Evolutionary conservation across 1,140 invertebrate genomes (phyloP).

Genomic region (Philaenus spumarius): DNA sequence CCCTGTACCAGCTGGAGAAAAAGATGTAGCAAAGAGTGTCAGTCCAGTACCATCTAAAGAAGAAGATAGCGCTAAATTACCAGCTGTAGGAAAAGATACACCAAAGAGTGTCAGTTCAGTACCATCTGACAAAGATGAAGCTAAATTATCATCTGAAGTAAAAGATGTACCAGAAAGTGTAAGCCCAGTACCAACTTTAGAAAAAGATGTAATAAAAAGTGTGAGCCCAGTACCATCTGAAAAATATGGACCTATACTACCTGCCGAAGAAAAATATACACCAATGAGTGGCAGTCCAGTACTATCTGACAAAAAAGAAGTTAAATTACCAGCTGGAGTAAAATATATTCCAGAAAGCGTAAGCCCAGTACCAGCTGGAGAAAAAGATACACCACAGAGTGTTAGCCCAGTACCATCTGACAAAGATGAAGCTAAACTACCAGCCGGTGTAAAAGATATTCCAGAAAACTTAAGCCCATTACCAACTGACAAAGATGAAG

Average conservation of each 20-base stretch:
- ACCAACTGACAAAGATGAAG: constrained; percentile 1
- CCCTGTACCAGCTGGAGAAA: not conserved
- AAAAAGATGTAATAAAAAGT: too few species aligned
- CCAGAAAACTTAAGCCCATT: constrained; percentile 9
- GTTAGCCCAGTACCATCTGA: not conserved
- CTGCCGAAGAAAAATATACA: constrained; percentile 15
- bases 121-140: constrained; percentile 11
- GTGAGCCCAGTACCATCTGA: too few species aligned
- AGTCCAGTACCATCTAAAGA: constrained; percentile 1
- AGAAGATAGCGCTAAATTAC: not conserved
- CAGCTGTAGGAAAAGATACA: not conserved
- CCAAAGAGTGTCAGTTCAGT: constrained; percentile 3
- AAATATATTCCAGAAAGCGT: not conserved
- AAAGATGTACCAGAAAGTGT: constrained; percentile 19
- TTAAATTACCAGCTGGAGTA: not conserved
- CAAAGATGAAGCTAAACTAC: not conserved
- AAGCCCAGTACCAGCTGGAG: not conserved
- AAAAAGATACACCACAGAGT: not conserved
- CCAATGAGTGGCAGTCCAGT: constrained; percentile 6
- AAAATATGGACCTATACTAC: constrained; percentile 13
- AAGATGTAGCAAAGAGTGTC: not conserved
- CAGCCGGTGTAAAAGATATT: not conserved
- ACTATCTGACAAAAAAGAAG: constrained; percentile 5
- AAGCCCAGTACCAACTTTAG: constrained; percentile 1
- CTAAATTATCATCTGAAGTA: not conserved